Conservation (phyloP, 2,797 vertebrate genomes). For the Mergus octosetaceus region DNA sequence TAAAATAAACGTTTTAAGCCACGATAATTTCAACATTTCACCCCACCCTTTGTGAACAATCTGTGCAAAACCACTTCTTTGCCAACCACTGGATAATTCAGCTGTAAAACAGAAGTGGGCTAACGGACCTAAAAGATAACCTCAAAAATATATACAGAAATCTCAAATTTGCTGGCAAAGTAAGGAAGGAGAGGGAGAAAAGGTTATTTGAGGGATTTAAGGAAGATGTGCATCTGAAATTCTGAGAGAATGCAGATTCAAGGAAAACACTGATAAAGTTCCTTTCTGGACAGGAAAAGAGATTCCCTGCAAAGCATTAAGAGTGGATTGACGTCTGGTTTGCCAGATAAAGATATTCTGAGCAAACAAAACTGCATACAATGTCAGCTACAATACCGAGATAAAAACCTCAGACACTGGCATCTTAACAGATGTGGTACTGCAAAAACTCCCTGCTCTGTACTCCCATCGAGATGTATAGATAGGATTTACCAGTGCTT, state of each 20-base stretch:
- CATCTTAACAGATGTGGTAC: neutral
- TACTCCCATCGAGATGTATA: neutral
- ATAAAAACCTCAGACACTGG: neutral
- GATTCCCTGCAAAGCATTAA: slow-evolving; percentile 27
- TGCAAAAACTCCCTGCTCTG: neutral
- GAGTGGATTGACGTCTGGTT: slow-evolving; percentile 42
- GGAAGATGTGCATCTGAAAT: slow-evolving; percentile 29
- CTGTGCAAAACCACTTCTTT: neutral
- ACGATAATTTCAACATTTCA: neutral
- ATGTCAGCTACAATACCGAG: neutral
- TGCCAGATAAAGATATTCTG: slow-evolving; percentile 50
- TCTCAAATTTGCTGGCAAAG: neutral
- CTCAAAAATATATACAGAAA: neutral
- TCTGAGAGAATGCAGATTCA: slow-evolving; percentile 41
- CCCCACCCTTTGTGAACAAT: neutral
- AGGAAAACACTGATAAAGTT: slow-evolving; percentile 43
- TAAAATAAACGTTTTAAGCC: slow-evolving; percentile 25
- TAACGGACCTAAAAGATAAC: neutral
- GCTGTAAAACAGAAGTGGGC: neutral
- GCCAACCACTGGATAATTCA: neutral
- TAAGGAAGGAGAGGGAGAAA: neutral
- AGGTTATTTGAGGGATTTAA: slow-evolving; percentile 42
- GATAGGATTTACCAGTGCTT: neutral
- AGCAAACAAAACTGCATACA: slow-evolving; percentile 24
- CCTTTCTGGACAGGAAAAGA: slow-evolving; percentile 20